Evolutionary conservation across 2,797 vertebrate species (phyloP).

Genomic region (Hypotaenidia philippensis): DNA sequence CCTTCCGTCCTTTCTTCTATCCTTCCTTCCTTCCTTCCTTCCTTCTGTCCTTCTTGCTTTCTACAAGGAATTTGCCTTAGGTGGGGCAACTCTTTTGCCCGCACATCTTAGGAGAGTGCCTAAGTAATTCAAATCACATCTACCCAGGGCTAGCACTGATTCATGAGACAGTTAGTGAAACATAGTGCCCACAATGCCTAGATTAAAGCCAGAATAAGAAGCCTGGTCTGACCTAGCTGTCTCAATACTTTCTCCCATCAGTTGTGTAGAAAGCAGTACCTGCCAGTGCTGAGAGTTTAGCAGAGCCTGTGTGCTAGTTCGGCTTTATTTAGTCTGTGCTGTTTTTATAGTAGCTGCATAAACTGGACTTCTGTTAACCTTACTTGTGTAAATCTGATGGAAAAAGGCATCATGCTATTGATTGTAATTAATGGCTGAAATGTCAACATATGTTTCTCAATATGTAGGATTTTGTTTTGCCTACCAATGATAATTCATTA

Average conservation of each 20-base stretch:
- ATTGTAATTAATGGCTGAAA: not conserved
- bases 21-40: too few species aligned
- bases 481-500: not conserved
- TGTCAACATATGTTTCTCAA: not conserved
- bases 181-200: fast-evolving
- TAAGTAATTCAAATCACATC: not conserved
- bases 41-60: too few species aligned
- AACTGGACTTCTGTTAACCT: not conserved
- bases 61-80: not conserved
- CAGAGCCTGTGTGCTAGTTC: not conserved
- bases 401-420: not conserved
- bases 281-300: not conserved
- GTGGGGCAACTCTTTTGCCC: not conserved
- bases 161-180: not conserved
- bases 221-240: not conserved
- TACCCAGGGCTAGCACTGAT: not conserved
- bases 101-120: not conserved
- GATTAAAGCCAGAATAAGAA: not conserved
- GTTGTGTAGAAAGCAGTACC: not conserved
- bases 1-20: not conserved
- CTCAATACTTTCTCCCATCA: not conserved
- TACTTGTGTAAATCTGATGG: not conserved
- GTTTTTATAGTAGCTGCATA: not conserved
- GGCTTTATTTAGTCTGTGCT: not conserved
- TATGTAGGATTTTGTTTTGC: not conserved